Percentiles rank a stretch among this genome's conserved stretches.
phyloP scores from a whole-genome alignment of 2,113 vertebrate genomes.

The Haemorhous mexicanus region DNA sequence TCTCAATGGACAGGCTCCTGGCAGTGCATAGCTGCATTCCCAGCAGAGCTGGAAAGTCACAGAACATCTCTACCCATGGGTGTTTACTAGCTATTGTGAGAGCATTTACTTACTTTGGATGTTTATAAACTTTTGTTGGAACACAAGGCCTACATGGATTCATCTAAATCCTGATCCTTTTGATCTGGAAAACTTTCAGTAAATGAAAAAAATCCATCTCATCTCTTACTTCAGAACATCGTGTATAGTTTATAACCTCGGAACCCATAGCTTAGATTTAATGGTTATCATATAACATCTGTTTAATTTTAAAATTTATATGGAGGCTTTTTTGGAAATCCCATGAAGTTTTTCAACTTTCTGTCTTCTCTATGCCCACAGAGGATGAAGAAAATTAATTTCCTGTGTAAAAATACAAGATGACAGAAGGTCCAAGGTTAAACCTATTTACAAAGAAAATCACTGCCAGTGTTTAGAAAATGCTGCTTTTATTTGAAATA shows the following conservation, averaged over 20 bases:
- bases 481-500: slow-evolving; percentile 71
- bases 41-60: neutral
- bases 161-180: slow-evolving; percentile 67
- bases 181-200: slow-evolving; percentile 67
- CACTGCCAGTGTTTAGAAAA: slow-evolving; percentile 72
- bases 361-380: slow-evolving; percentile 66
- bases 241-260: slow-evolving; percentile 69
- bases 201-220: slow-evolving; percentile 68
- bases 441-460: slow-evolving; percentile 79
- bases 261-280: slow-evolving; percentile 76
- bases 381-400: slow-evolving; percentile 81
- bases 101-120: slow-evolving; percentile 60
- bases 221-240: slow-evolving; percentile 68
- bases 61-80: neutral
- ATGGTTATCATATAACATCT: slow-evolving; percentile 81
- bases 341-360: slow-evolving; percentile 70
- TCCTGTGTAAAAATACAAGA: slow-evolving; percentile 82
- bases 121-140: slow-evolving; percentile 55
- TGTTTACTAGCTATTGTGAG: slow-evolving; percentile 6
- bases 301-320: slow-evolving; percentile 86
- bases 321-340: slow-evolving; percentile 77
- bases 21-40: neutral
- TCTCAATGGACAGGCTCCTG: neutral
- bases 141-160: slow-evolving; percentile 33
- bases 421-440: slow-evolving; percentile 80